Evolutionary conservation across 2,797 vertebrate species (phyloP).

Genomic region (Etheostoma nigrum): DNA sequence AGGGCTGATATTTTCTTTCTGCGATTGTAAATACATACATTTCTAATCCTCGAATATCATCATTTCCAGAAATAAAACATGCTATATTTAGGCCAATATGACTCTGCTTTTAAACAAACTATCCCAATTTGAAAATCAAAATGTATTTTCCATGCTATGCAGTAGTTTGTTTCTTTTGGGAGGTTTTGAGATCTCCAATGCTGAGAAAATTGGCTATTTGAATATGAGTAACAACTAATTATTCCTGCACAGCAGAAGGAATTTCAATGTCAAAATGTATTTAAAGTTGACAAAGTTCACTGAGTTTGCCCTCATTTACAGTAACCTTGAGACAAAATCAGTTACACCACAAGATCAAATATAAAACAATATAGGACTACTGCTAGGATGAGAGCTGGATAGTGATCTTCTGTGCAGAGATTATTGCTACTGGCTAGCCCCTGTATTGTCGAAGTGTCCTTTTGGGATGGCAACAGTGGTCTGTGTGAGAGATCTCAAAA

Average conservation of each 20-base stretch:
- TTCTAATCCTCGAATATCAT: background rate
- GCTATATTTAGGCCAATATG: background rate
- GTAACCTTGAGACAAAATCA: no score
- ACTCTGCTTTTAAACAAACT: background rate
- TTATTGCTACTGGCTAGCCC: background rate
- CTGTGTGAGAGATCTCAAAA: background rate
- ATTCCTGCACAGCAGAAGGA: constrained; percentile 6
- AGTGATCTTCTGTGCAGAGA: constrained; percentile 6
- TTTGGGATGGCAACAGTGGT: background rate
- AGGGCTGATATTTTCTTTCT: background rate
- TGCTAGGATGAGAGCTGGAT: background rate
- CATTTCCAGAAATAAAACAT: background rate
- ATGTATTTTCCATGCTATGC: background rate
- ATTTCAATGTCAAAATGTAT: no score
- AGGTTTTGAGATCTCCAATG: background rate
- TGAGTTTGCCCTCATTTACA: no score
- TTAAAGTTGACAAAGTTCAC: no score
- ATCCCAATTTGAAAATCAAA: background rate
- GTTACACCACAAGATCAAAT: no score
- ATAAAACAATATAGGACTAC: background rate
- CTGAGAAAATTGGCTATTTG: background rate
- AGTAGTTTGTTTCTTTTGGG: background rate
- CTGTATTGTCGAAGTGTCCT: background rate
- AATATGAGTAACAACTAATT: background rate
- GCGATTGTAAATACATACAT: background rate